These are phyloP conservation scores for Diglossa cyanea DNA, from an alignment of 2,797 vertebrate species.

Conservation along the genomic window DNA sequence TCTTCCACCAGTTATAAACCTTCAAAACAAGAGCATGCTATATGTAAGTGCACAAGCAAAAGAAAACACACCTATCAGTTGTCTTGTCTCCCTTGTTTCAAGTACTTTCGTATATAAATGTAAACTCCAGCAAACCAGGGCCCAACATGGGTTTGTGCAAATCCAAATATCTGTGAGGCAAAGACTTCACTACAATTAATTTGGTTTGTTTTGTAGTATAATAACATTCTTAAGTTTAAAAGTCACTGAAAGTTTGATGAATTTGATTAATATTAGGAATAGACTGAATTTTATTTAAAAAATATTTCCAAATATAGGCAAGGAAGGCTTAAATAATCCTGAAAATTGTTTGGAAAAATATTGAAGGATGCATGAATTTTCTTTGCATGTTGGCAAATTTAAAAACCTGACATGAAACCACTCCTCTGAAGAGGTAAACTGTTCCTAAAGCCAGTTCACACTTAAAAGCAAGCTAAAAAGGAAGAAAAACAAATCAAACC, in stretches of 20 bases:
- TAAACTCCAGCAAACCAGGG: neutral
- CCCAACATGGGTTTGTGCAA: neutral
- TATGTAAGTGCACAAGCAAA: neutral
- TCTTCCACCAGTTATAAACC: neutral
- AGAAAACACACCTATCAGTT: neutral
- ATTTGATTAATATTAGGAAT: neutral
- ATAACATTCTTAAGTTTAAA: neutral
- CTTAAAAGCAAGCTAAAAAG: neutral
- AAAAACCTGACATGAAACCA: neutral
- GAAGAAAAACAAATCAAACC: rapidly evolving
- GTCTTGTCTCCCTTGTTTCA: neutral
- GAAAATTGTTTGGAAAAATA: neutral
- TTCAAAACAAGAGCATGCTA: neutral
- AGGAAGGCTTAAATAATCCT: neutral
- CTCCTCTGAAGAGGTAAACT: neutral
- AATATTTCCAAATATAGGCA: neutral
- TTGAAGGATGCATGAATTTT: neutral
- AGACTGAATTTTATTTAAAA: neutral
- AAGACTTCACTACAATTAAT: neutral
- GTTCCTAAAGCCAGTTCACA: neutral
- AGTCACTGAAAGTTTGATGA: neutral
- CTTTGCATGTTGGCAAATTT: neutral
- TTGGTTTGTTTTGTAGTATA: neutral
- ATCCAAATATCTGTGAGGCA: neutral
- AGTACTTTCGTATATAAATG: neutral